phyloP scores from a whole-genome alignment of 2,113 vertebrate genomes.

The Triplophysa rosa region DNA sequence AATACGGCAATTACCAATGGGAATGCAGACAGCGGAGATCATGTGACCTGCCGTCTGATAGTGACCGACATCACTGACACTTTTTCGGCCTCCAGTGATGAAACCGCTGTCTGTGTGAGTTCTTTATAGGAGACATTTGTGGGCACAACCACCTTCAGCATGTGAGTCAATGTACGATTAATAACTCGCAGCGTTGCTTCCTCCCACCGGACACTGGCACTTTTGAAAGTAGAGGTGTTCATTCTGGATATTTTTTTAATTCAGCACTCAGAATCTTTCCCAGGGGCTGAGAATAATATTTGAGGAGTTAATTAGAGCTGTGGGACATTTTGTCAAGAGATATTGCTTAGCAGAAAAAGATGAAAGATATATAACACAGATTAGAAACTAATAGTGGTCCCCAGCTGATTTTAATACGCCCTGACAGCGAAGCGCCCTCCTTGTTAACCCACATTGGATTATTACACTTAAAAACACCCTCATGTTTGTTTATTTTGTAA shows the following conservation, averaged over 20 bases:
- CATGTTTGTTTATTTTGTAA: conserved; percentile 3
- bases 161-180: conserved; percentile 30
- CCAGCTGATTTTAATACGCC: conserved; percentile 13
- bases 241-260: conserved; percentile 45
- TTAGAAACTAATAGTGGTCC: conserved; percentile 11
- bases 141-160: conserved; percentile 10
- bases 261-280: conserved; percentile 18
- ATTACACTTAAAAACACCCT: conserved; percentile 25
- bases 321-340: conserved; percentile 24
- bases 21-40: too few relatives aligned
- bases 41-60: too few relatives aligned
- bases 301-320: conserved; percentile 53
- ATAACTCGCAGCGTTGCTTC: neutral
- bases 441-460: conserved; percentile 30
- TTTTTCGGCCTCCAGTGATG: neutral
- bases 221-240: conserved; percentile 17
- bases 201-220: neutral
- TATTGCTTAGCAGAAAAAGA: conserved; percentile 37
- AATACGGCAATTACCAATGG: too few relatives aligned
- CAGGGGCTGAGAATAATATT: conserved; percentile 15
- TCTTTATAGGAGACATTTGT: conserved; percentile 9
- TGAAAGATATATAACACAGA: conserved; percentile 17
- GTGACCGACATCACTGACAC: too few relatives aligned
- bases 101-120: neutral
- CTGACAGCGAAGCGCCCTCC: neutral